Evolutionary conservation across 2,113 vertebrate species (phyloP).

Genomic region (Paramormyrops kingsleyae): DNA sequence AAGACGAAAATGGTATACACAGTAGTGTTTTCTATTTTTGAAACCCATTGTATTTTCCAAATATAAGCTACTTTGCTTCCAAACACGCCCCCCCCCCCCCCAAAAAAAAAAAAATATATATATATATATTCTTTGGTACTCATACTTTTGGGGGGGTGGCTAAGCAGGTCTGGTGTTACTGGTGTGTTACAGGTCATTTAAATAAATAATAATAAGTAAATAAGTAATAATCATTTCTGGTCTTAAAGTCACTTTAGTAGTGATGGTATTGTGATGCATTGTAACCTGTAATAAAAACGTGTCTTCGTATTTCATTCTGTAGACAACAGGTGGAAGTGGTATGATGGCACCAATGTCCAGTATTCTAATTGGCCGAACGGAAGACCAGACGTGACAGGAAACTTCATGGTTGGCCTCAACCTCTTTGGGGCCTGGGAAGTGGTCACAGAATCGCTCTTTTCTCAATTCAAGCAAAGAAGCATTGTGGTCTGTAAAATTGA

Average conservation of each 20-base stretch:
- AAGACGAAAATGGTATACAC: constrained; percentile 63
- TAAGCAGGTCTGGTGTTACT: background rate
- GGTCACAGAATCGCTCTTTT: constrained; percentile 40
- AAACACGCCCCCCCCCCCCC: background rate
- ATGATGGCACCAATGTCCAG: constrained; percentile 75
- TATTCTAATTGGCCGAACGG: constrained; percentile 82
- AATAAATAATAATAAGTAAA: background rate
- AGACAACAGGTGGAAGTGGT: constrained; percentile 79
- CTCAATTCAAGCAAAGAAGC: constrained; percentile 64
- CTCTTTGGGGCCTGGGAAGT: constrained; percentile 73
- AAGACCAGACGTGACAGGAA: constrained; percentile 57
- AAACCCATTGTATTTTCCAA: background rate
- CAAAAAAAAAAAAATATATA: background rate
- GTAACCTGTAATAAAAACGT: background rate
- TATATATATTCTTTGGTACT: background rate
- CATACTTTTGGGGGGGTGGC: background rate
- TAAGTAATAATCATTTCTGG: background rate
- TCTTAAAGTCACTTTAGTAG: background rate
- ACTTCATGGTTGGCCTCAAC: constrained; percentile 74
- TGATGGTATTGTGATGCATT: background rate
- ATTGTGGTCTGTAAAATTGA: constrained; percentile 89
- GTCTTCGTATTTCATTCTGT: constrained; percentile 23
- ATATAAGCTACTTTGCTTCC: background rate
- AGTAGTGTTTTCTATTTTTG: background rate
- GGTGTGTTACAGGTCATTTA: background rate